A percentile compares a stretch with the other conserved stretches of the same genome.
Conservation (phyloP, 92 coral and sea anemone species). For the Phenganax subtilis region DNA sequence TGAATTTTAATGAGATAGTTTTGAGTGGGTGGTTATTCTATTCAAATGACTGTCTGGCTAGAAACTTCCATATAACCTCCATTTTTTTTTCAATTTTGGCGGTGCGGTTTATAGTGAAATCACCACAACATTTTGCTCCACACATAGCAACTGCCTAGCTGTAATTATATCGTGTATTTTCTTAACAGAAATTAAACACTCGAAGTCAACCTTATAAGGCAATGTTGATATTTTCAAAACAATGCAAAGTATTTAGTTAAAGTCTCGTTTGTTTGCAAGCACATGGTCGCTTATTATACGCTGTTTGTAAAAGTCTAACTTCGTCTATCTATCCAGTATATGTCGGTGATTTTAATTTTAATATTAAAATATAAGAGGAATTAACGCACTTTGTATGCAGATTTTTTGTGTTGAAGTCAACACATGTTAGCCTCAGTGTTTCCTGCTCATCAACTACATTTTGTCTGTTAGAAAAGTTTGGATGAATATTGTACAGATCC, state of each 20-base stretch:
- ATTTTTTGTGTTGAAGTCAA: background rate
- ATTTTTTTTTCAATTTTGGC: background rate
- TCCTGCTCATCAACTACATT: background rate
- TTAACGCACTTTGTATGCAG: background rate
- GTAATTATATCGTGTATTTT: background rate
- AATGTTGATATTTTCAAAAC: conserved; percentile 27
- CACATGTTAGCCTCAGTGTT: background rate
- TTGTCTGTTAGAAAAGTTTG: background rate
- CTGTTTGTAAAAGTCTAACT: background rate
- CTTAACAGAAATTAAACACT: conserved; percentile 5
- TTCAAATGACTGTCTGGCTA: background rate
- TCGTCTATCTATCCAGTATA: background rate
- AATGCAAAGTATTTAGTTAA: conserved; percentile 34
- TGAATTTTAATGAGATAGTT: background rate
- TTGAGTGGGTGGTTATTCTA: background rate
- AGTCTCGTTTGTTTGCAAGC: background rate
- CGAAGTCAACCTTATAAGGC: conserved; percentile 16
- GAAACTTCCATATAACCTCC: background rate
- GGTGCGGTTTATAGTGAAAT: background rate
- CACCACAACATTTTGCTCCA: background rate
- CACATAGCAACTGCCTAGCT: background rate
- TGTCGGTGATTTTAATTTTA: background rate
- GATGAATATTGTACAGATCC: background rate
- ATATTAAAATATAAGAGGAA: background rate
- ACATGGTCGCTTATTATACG: background rate